phyloP scores from a whole-genome alignment of 1,140 invertebrate genomes.

The Papilio machaon region DNA sequence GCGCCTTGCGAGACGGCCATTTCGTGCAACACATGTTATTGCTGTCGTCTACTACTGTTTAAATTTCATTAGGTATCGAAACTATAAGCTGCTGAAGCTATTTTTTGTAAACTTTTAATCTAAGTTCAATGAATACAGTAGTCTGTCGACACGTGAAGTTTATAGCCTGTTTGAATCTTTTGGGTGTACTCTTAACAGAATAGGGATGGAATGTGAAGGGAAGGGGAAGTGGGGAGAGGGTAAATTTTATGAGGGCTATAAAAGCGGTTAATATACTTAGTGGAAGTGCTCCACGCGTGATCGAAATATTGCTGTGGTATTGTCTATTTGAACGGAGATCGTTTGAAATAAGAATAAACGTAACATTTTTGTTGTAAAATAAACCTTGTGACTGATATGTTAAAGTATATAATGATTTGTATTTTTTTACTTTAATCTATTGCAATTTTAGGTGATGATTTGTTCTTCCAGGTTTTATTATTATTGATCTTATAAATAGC shows the following conservation, averaged over 20 bases:
- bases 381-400: not conserved
- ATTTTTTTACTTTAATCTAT: not conserved
- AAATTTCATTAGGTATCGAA: too few species aligned
- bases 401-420: not conserved
- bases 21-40: too few species aligned
- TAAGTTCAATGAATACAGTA: not conserved
- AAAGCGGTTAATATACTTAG: constrained; percentile 38
- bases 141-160: not conserved
- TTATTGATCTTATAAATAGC: not conserved
- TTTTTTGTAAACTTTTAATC: not conserved
- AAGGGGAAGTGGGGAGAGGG: not conserved
- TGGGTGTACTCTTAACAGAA: not conserved
- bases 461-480: not conserved
- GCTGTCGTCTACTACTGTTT: too few species aligned
- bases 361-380: not conserved
- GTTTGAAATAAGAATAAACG: constrained; percentile 7
- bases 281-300: constrained; percentile 35
- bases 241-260: constrained; percentile 32
- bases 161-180: constrained; percentile 1
- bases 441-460: constrained; percentile 1
- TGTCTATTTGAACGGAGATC: constrained; percentile 29
- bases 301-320: constrained; percentile 33
- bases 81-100: too few species aligned
- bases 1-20: too few species aligned
- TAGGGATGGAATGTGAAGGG: not conserved